Evolutionary conservation across 1,140 invertebrate species (phyloP).

Genomic region (Planococcus citri): DNA sequence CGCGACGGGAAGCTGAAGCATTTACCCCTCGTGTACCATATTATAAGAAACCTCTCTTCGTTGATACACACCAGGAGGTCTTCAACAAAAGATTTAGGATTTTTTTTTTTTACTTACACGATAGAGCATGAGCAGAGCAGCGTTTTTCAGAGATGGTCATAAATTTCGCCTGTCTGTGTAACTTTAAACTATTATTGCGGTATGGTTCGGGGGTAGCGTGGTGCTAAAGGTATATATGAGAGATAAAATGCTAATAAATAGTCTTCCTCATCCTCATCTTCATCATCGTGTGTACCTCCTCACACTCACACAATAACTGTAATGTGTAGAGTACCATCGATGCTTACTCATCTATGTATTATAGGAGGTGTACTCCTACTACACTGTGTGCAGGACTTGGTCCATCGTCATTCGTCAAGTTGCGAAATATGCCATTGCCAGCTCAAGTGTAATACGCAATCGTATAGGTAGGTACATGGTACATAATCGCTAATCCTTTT

Average conservation of each 20-base stretch:
- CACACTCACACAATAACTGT: no score
- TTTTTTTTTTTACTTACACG: not conserved
- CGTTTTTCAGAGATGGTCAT: not conserved
- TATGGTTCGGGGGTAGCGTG: not conserved
- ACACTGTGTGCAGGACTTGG: not conserved
- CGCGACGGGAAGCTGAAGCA: not conserved
- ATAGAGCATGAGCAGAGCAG: no score
- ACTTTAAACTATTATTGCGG: constrained; percentile 7
- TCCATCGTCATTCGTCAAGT: no score
- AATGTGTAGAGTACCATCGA: no score
- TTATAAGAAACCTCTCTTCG: not conserved
- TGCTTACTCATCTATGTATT: no score
- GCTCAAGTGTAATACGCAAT: no score
- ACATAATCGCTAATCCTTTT: no score
- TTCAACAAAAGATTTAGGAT: not conserved
- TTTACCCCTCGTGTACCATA: no score
- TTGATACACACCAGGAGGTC: not conserved
- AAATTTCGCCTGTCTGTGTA: constrained; percentile 2
- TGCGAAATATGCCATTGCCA: no score
- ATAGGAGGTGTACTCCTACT: not conserved
- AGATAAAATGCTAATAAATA: not conserved
- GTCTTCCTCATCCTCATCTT: no score
- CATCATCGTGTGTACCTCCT: no score
- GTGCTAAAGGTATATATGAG: not conserved
- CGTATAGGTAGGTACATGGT: no score